Conservation (phyloP, 2,888 invertebrate genomes). For the Digitonthophagus gazella region DNA sequence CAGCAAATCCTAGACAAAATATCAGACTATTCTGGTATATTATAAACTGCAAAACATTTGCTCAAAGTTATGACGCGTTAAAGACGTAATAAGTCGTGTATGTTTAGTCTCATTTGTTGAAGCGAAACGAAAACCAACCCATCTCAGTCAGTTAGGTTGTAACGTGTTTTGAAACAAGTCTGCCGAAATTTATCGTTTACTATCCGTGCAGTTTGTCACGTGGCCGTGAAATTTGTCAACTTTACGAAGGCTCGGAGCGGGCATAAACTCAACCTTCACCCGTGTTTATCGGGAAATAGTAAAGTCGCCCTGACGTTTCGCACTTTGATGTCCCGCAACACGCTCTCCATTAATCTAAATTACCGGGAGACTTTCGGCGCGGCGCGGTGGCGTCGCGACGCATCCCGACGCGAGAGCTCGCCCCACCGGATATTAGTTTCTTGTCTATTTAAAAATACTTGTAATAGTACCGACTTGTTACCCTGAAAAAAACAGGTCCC, state of each 20-base stretch:
- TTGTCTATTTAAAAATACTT: neutral
- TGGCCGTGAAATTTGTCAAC: neutral
- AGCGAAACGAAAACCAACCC: neutral
- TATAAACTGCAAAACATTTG: neutral
- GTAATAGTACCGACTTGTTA: neutral
- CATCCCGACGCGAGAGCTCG: too few relatives aligned
- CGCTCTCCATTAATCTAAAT: neutral
- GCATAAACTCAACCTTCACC: neutral
- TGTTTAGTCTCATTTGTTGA: too few relatives aligned
- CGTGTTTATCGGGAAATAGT: neutral
- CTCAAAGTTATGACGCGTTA: neutral
- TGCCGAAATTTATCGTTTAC: neutral
- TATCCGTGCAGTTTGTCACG: neutral
- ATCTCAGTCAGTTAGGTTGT: neutral
- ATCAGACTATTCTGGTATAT: neutral
- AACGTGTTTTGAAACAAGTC: neutral
- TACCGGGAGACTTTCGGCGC: constrained; percentile 1
- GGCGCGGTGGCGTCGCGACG: constrained; percentile 5
- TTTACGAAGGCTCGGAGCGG: neutral
- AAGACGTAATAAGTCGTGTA: neutral
- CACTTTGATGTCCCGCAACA: neutral
- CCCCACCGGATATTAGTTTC: neutral
- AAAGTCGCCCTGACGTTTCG: neutral
- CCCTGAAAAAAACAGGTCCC: neutral
- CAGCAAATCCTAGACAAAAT: neutral